phyloP scores from a whole-genome alignment of 2,888 invertebrate species.

The Eremobia ochroleuca region DNA sequence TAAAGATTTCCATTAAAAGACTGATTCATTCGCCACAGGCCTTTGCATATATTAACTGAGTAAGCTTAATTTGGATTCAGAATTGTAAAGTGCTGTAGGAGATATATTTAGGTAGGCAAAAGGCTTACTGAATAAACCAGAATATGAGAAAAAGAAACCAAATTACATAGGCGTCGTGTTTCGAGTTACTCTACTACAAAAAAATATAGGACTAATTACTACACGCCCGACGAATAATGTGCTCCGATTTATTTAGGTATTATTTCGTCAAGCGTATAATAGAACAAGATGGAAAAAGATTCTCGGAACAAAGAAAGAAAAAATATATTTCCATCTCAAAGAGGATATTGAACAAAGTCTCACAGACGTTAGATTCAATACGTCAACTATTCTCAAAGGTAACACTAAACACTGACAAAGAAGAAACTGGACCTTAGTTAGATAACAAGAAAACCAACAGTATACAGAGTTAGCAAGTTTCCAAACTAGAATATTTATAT shows the following conservation, averaged over 20 bases:
- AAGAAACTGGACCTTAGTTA: slow-evolving; percentile 39
- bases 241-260: not conserved
- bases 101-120: slow-evolving; percentile 12
- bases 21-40: slow-evolving; percentile 39
- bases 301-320: slow-evolving; percentile 4
- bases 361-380: slow-evolving; percentile 14
- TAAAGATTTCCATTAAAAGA: slow-evolving; percentile 48
- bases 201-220: not conserved
- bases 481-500: slow-evolving; percentile 68
- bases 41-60: slow-evolving; percentile 25
- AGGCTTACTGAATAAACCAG: slow-evolving; percentile 15
- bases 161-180: not conserved
- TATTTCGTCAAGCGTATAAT: not conserved
- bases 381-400: slow-evolving; percentile 12
- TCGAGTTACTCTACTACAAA: not conserved
- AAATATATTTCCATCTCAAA: slow-evolving; percentile 33
- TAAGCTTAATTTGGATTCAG: slow-evolving; percentile 42
- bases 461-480: slow-evolving; percentile 39
- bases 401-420: slow-evolving; percentile 16
- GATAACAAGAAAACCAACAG: slow-evolving; percentile 46
- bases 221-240: not conserved
- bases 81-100: slow-evolving; percentile 13
- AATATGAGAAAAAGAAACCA: slow-evolving; percentile 4
- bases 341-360: slow-evolving; percentile 1
- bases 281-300: slow-evolving; percentile 13